A percentile compares a stretch with the other conserved stretches of the same genome.
Evolutionary conservation across 1,140 invertebrate genomes (phyloP).

Genomic region (Diachasma alloeum): DNA sequence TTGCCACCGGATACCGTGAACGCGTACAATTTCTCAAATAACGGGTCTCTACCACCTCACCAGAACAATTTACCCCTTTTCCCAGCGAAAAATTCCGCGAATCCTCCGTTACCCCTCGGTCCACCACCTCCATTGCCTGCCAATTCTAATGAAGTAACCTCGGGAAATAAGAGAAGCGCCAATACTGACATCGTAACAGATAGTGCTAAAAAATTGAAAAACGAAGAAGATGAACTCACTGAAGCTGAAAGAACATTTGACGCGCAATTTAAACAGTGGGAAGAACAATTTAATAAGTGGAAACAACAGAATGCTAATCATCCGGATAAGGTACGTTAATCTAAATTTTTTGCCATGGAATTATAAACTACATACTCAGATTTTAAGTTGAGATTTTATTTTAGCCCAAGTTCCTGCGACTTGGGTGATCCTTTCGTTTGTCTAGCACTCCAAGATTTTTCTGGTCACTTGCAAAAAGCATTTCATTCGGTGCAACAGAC

Average conservation of each 20-base stretch:
- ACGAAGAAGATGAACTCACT: slow-evolving; percentile 64
- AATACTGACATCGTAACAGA: slow-evolving; percentile 41
- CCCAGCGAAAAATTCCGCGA: slow-evolving; percentile 41
- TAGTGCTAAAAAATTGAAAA: slow-evolving; percentile 57
- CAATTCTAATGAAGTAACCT: slow-evolving; percentile 55
- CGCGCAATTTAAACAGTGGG: slow-evolving; percentile 84
- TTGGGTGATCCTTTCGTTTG: background rate
- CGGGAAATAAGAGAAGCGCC: slow-evolving; percentile 43
- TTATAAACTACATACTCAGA: background rate
- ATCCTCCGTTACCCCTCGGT: slow-evolving; percentile 38
- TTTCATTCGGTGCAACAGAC: too few relatives aligned
- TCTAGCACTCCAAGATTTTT: background rate
- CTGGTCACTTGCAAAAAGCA: too few relatives aligned
- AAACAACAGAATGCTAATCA: slow-evolving; percentile 84
- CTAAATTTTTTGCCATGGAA: background rate
- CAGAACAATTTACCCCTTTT: slow-evolving; percentile 60
- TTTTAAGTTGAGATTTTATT: background rate
- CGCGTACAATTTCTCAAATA: slow-evolving; percentile 45
- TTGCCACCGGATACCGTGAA: slow-evolving; percentile 51
- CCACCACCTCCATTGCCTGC: slow-evolving; percentile 64
- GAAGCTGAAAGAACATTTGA: slow-evolving; percentile 83
- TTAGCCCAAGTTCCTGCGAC: background rate
- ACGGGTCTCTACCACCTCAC: slow-evolving; percentile 52
- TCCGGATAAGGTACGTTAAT: slow-evolving; percentile 75
- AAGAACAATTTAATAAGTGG: slow-evolving; percentile 85